Conservation (phyloP, 2,113 vertebrate species). For the Oncorhynchus kisutch region DNA sequence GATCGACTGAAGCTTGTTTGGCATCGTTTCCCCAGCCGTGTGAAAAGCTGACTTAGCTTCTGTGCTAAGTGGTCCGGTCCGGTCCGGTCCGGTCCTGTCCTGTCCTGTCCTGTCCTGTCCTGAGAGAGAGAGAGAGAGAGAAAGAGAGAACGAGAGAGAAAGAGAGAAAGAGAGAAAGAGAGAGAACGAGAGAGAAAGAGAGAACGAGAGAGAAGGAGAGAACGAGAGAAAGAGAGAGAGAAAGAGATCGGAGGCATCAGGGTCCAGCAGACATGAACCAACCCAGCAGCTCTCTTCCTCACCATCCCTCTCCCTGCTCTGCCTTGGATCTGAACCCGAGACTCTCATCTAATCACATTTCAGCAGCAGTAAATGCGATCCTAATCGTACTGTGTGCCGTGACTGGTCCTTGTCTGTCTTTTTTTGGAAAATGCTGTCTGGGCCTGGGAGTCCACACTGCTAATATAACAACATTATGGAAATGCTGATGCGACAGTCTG, state of each 20-base stretch:
- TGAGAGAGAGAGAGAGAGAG: too few species aligned
- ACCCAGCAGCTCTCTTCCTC: slow-evolving; percentile 1
- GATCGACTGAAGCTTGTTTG: background rate
- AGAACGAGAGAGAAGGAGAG: too few species aligned
- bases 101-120: too few species aligned
- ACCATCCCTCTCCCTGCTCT: background rate
- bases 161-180: too few species aligned
- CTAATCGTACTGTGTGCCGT: background rate
- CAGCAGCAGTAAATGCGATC: slow-evolving; percentile 56
- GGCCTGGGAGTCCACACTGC: background rate
- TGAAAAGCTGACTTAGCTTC: slow-evolving; percentile 28
- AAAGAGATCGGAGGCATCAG: background rate
- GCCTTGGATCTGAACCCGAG: slow-evolving; percentile 8
- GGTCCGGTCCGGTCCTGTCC: background rate
- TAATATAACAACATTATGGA: slow-evolving; percentile 5
- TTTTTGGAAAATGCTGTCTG: background rate
- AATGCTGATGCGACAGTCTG: slow-evolving; percentile 5
- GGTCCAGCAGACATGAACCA: slow-evolving; percentile 10
- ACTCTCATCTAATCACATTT: slow-evolving; percentile 53
- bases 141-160: too few species aligned
- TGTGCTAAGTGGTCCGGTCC: background rate
- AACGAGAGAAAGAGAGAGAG: too few species aligned
- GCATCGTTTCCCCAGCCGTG: background rate
- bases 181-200: too few species aligned
- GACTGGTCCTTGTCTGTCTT: slow-evolving; percentile 8